phyloP scores from a whole-genome alignment of 37 sponge, comb jelly and placozoan species.

The Diacarnus erythraeanus region DNA sequence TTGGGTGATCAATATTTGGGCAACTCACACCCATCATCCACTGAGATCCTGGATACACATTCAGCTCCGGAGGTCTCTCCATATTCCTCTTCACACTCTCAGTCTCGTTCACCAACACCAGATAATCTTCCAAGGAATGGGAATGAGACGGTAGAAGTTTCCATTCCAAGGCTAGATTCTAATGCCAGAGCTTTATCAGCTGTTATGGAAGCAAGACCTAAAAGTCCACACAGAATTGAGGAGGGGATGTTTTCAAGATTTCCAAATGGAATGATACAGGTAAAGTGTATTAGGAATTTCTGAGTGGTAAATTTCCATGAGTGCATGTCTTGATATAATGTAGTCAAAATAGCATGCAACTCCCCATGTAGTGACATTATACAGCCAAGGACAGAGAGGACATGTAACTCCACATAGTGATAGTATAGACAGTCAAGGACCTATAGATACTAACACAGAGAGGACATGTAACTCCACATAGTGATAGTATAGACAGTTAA shows the following conservation, averaged over 20 bases:
- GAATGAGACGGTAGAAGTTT: neutral
- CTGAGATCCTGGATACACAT: neutral
- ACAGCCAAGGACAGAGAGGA: no score
- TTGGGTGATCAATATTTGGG: neutral
- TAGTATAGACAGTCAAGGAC: no score
- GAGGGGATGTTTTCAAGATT: constrained; percentile 13
- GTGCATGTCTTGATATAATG: no score
- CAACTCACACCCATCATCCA: neutral
- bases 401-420: no score
- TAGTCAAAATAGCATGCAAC: no score
- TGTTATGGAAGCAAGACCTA: neutral
- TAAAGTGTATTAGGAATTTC: no score
- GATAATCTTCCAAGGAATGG: neutral
- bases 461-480: no score
- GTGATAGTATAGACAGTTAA: no score
- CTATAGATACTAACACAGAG: no score
- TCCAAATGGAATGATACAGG: constrained; percentile 39
- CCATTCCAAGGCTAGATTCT: constrained; percentile 2
- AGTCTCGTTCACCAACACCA: neutral
- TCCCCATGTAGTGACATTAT: no score
- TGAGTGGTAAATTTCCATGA: no score
- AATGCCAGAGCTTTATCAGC: neutral
- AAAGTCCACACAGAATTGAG: neutral
- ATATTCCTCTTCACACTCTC: neutral
- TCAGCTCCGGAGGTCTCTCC: neutral